Base-by-base conservation (phyloP, 92 coral and sea anemone genomes). In the Paragorgia papillata region DNA sequence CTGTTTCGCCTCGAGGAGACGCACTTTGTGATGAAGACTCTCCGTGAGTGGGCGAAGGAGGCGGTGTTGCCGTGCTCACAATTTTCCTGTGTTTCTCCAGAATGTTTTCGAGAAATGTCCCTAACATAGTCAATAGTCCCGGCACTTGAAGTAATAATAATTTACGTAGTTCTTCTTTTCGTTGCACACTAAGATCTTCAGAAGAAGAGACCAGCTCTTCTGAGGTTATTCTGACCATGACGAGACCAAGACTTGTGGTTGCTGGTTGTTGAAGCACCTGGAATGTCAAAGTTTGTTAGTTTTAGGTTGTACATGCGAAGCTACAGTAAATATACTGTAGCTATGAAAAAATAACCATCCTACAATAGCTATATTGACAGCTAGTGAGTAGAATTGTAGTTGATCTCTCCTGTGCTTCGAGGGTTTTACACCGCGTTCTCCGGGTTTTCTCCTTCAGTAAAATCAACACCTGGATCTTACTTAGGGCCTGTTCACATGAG, bases 1-100 rank as follows among this genome's bases (percentile, higher is more conserved):
- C 79, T 41, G 74, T 84, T 44, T 86, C 69, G 18, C 88, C 92
- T 46, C 90, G 84, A 9, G 98, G 98, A 40, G 97, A 90, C 2
- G 89, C 64, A 69, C 96, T 91, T 25, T 85, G 85, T 17, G 83
- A 85, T 12, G 97, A 84, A n/a, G n/a, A n/a, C 85, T 88, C 85
- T 20, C 98, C 97, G 57, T 94, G 97, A 3, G 97, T 91, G 15
- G 98, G 98, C 3, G 98, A 94, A 27, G 98, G 98, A n/a, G 98
- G 98, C 7, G 98, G 97, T 19, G 98, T 91, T 28, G 90, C 97
- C 14, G 98, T 91, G 21, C 90, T 79, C 10, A 92, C 95, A 26
- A 94, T 83, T 60, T 97, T 89, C 22, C 91, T 78, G 39, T 94
- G 97, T 54, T 89, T 94, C 73, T 94, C 98, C 39, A 94, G 67